phyloP scores from a whole-genome alignment of 2,888 invertebrate genomes.

The Eupithecia tripunctaria region DNA sequence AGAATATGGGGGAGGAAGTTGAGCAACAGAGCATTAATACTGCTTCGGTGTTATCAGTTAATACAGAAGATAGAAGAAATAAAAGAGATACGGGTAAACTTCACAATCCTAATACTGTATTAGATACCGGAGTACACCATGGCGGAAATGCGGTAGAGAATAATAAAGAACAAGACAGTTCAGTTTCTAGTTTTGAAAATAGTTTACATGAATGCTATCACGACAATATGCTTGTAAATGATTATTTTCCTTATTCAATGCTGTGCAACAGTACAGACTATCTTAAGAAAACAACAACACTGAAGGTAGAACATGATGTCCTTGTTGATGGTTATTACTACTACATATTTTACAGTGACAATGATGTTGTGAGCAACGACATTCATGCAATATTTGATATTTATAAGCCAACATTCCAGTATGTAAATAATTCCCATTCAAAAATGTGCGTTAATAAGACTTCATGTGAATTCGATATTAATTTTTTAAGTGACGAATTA shows the following conservation, averaged over 20 bases:
- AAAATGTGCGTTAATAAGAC: slow-evolving; percentile 91
- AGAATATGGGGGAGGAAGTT: slow-evolving; percentile 14
- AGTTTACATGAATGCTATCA: slow-evolving; percentile 90
- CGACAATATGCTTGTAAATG: slow-evolving; percentile 89
- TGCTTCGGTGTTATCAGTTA: slow-evolving; percentile 9
- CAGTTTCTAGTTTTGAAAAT: slow-evolving; percentile 93
- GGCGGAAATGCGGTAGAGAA: slow-evolving; percentile 89
- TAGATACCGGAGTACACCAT: slow-evolving; percentile 90
- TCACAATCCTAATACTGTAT: slow-evolving; percentile 81
- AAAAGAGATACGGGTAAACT: slow-evolving; percentile 67
- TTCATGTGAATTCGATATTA: slow-evolving; percentile 89
- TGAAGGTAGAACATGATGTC: slow-evolving; percentile 88
- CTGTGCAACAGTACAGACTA: slow-evolving; percentile 88
- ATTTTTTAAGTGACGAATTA: slow-evolving; percentile 89
- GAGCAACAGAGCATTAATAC: background rate
- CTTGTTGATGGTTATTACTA: slow-evolving; percentile 92
- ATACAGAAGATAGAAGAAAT: slow-evolving; percentile 43
- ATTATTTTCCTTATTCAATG: slow-evolving; percentile 88
- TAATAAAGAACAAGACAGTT: slow-evolving; percentile 85
- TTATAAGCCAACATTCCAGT: slow-evolving; percentile 92
- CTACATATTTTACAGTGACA: slow-evolving; percentile 95
- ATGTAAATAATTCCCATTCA: slow-evolving; percentile 87
- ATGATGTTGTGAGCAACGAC: slow-evolving; percentile 91
- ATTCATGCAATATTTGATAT: slow-evolving; percentile 94
- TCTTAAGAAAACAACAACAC: slow-evolving; percentile 87